These are phyloP conservation scores for Brachionus sp. DNA, from an alignment of 1,140 invertebrate species.

Conservation along the genomic window DNA sequence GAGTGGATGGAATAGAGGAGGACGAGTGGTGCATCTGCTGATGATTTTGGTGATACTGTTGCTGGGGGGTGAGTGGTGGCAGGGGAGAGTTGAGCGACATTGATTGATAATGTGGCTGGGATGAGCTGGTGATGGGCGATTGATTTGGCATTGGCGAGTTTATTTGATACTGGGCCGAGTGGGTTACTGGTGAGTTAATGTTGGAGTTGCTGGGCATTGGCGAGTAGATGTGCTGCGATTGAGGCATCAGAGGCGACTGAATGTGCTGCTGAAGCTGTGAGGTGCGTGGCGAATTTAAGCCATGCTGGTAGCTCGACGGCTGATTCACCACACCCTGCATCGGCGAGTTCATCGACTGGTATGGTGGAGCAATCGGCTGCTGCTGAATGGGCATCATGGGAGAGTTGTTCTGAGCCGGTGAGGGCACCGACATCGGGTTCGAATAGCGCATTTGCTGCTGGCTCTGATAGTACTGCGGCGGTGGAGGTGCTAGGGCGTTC, in stretches of 20 bases:
- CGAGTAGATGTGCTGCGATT: constrained; percentile 24
- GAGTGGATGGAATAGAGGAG: background rate
- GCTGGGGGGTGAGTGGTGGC: constrained; percentile 10
- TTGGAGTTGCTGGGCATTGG: constrained; percentile 16
- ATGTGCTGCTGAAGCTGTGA: constrained; percentile 10
- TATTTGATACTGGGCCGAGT: constrained; percentile 23
- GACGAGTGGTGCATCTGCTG: background rate
- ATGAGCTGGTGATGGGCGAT: background rate
- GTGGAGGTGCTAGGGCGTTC: background rate
- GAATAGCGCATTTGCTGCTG: constrained; percentile 35
- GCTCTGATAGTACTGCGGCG: background rate
- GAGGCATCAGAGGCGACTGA: constrained; percentile 16
- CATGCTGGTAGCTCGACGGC: background rate
- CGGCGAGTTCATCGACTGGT: constrained; percentile 12
- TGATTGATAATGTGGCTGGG: constrained; percentile 9
- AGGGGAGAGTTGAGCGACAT: constrained; percentile 11
- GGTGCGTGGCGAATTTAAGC: background rate
- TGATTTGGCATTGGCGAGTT: constrained; percentile 25
- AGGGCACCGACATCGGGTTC: constrained; percentile 22
- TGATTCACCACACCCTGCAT: background rate
- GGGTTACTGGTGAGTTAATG: background rate
- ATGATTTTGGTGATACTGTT: background rate
- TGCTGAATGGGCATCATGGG: constrained; percentile 5
- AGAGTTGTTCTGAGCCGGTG: background rate
- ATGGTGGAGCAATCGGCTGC: background rate